Evolutionary conservation across 2,888 invertebrate genomes (phyloP).

Genomic region (Euplexia lucipara): DNA sequence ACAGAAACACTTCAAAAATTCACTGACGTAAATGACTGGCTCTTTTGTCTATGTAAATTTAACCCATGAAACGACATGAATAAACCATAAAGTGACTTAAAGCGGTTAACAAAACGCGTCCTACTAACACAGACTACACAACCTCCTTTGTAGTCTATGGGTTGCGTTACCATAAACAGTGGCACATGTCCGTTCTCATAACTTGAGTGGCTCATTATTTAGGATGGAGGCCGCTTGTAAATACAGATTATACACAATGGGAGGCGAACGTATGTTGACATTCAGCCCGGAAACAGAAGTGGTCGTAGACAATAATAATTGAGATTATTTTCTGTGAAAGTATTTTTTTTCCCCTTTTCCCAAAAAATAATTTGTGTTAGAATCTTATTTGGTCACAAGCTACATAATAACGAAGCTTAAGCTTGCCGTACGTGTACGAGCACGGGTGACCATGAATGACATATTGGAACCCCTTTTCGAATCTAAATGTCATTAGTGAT

Average conservation of each 20-base stretch:
- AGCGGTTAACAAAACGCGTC: constrained; percentile 27
- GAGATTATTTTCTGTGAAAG: not conserved
- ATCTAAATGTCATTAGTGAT: too few species aligned
- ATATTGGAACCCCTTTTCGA: too few species aligned
- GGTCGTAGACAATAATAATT: constrained; percentile 10
- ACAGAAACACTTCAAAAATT: constrained; percentile 31
- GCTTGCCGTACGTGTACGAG: too few species aligned
- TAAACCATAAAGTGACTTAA: constrained; percentile 22
- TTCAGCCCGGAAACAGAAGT: constrained; percentile 9
- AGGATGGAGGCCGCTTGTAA: constrained; percentile 38
- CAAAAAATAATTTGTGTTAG: not conserved
- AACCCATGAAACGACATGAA: constrained; percentile 31
- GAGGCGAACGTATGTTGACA: constrained; percentile 35
- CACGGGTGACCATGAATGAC: too few species aligned
- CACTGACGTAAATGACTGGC: not conserved
- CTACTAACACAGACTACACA: constrained; percentile 19
- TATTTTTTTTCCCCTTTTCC: not conserved
- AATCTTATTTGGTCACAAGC: too few species aligned
- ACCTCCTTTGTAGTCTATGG: constrained; percentile 10
- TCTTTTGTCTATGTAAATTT: constrained; percentile 4
- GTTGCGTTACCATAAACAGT: constrained; percentile 40
- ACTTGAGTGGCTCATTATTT: constrained; percentile 41
- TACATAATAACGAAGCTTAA: too few species aligned
- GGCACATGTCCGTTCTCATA: constrained; percentile 57
- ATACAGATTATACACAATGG: constrained; percentile 44